phyloP scores from a whole-genome alignment of 2,888 invertebrate species.

The Euzophera pinguis region DNA sequence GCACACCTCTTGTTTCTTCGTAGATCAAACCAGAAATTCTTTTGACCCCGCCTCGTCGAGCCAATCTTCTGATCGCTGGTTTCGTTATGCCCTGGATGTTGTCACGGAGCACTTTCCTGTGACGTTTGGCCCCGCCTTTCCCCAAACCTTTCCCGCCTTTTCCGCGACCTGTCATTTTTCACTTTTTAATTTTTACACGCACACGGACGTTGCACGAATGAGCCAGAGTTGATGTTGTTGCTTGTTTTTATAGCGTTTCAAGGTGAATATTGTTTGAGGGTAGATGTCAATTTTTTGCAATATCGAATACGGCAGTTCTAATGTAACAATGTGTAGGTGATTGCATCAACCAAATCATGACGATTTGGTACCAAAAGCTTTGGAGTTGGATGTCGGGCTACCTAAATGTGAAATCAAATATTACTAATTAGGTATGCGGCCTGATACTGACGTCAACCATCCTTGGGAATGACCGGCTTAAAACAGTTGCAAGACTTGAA shows the following conservation, averaged over 20 bases:
- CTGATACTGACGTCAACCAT: no score
- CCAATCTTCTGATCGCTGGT: constrained; percentile 87
- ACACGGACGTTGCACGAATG: constrained; percentile 15
- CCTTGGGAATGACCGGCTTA: no score
- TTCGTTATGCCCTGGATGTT: constrained; percentile 91
- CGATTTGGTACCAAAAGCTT: no score
- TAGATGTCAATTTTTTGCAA: not conserved
- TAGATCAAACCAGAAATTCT: constrained; percentile 88
- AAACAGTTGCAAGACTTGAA: no score
- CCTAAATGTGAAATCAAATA: no score
- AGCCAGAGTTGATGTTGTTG: not conserved
- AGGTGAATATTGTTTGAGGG: not conserved
- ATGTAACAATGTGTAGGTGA: no score
- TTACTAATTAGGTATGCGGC: no score
- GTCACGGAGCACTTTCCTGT: constrained; percentile 88
- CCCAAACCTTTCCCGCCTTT: constrained; percentile 89
- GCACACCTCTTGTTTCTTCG: constrained; percentile 88
- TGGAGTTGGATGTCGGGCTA: no score
- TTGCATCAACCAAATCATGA: no score
- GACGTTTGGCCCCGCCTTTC: constrained; percentile 90
- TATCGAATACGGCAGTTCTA: no score
- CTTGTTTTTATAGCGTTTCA: constrained; percentile 12
- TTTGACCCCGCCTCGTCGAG: constrained; percentile 85
- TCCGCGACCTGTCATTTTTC: constrained; percentile 87
- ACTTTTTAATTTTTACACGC: constrained; percentile 4